Evolutionary conservation across 2,888 invertebrate species (phyloP).

Genomic region (Chrysotoxum bicinctum): DNA sequence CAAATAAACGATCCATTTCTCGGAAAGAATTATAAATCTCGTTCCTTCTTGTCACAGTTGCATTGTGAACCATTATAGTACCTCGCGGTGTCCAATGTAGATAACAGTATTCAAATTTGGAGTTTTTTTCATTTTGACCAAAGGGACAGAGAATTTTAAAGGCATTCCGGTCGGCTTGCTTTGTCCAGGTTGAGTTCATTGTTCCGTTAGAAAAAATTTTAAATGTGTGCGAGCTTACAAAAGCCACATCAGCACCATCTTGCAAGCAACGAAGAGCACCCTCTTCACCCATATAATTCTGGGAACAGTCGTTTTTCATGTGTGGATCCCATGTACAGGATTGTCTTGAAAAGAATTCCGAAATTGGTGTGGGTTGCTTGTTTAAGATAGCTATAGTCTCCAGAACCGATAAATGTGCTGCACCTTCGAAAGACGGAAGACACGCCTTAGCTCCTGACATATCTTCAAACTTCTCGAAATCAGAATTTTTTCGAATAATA

Average conservation of each 20-base stretch:
- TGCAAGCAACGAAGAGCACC: constrained; percentile 87
- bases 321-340: constrained; percentile 84
- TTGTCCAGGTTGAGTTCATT: constrained; percentile 82
- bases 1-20: constrained; percentile 88
- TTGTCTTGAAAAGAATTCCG: constrained; percentile 85
- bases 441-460: constrained; percentile 88
- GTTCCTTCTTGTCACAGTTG: constrained; percentile 83
- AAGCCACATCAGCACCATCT: constrained; percentile 90
- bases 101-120: constrained; percentile 83
- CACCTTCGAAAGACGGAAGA: constrained; percentile 90
- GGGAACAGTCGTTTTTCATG: constrained; percentile 77
- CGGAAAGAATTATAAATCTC: constrained; percentile 88
- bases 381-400: constrained; percentile 81
- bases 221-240: constrained; percentile 85
- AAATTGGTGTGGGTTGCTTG: constrained; percentile 76
- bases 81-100: constrained; percentile 87
- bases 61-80: constrained; percentile 85
- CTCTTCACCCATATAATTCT: constrained; percentile 83
- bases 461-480: constrained; percentile 84
- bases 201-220: constrained; percentile 84
- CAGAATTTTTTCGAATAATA: constrained; percentile 85
- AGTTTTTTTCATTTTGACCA: constrained; percentile 76
- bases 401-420: constrained; percentile 86
- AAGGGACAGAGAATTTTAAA: constrained; percentile 85
- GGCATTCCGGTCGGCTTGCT: constrained; percentile 79